Percentiles rank a stretch among this genome's conserved stretches.
Conservation (phyloP, 2,113 vertebrate species). For the Saguinus midas region DNA sequence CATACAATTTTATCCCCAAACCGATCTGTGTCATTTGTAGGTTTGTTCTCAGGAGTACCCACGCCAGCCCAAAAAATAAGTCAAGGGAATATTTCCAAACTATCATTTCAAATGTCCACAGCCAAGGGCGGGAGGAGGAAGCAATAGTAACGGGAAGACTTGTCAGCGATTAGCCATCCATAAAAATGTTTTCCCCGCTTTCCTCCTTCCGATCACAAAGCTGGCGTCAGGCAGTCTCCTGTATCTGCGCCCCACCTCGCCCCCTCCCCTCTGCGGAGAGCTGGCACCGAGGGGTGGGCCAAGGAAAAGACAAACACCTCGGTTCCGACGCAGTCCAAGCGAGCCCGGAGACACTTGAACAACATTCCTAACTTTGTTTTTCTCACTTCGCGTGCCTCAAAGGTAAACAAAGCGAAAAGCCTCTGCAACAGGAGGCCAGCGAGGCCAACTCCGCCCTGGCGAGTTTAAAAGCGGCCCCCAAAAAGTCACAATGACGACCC, state of each 20-base stretch:
- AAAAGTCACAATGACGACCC: neutral
- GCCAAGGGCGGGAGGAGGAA: slow-evolving; percentile 51
- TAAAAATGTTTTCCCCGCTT: slow-evolving; percentile 66
- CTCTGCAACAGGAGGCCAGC: neutral
- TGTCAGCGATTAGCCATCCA: slow-evolving; percentile 75
- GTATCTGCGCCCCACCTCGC: slow-evolving; percentile 56
- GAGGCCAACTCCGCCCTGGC: neutral
- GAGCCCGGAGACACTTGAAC: neutral
- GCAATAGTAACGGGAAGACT: slow-evolving; percentile 60
- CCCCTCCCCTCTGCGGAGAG: slow-evolving; percentile 67
- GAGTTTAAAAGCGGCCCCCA: neutral
- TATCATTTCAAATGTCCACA: slow-evolving; percentile 37
- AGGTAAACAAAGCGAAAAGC: neutral
- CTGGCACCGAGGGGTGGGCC: slow-evolving; percentile 36
- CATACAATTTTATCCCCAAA: slow-evolving; percentile 17
- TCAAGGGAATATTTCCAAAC: slow-evolving; percentile 63
- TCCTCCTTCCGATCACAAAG: slow-evolving; percentile 79
- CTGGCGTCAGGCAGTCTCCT: slow-evolving; percentile 86
- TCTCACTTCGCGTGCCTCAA: neutral
- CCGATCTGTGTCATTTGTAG: slow-evolving; percentile 50
- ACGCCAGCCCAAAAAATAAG: slow-evolving; percentile 62
- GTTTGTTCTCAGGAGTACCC: slow-evolving; percentile 48
- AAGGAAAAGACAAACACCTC: neutral
- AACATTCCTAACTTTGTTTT: slow-evolving; percentile 34
- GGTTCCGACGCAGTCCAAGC: neutral